A percentile compares a stretch with the other conserved stretches of the same genome.
Conservation (phyloP, 1,140 invertebrate genomes). For the Papilio machaon region DNA sequence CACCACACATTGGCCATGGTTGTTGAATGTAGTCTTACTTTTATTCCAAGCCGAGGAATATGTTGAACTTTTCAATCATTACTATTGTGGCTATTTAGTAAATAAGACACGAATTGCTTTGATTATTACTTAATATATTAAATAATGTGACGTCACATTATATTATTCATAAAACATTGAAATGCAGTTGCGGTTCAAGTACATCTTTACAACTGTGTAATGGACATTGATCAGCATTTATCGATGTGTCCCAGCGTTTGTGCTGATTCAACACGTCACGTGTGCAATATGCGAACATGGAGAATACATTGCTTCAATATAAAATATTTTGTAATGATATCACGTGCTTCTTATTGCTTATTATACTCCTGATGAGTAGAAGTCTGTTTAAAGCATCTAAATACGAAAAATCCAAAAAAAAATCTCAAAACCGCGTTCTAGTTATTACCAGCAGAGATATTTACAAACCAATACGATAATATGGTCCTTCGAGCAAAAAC, state of each 20-base stretch:
- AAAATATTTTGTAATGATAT: neutral
- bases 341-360: conserved; percentile 25
- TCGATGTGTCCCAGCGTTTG: conserved; percentile 16
- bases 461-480: too few species aligned
- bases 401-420: neutral
- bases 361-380: neutral
- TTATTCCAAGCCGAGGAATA: too few species aligned
- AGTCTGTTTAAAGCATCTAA: neutral
- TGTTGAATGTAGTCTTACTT: too few species aligned
- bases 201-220: neutral
- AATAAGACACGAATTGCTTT: neutral
- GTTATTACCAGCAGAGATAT: neutral
- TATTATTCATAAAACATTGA: neutral
- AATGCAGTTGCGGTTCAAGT: neutral
- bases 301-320: conserved; percentile 18
- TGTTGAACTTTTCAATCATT: too few species aligned
- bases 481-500: neutral
- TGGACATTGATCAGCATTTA: conserved; percentile 30
- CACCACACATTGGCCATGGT: too few species aligned
- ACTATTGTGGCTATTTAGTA: too few species aligned
- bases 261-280: conserved; percentile 23
- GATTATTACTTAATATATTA: neutral
- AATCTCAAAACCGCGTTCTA: neutral
- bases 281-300: conserved; percentile 11
- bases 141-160: neutral